phyloP scores from a whole-genome alignment of 2,113 vertebrate species.

The Sander lucioperca region DNA sequence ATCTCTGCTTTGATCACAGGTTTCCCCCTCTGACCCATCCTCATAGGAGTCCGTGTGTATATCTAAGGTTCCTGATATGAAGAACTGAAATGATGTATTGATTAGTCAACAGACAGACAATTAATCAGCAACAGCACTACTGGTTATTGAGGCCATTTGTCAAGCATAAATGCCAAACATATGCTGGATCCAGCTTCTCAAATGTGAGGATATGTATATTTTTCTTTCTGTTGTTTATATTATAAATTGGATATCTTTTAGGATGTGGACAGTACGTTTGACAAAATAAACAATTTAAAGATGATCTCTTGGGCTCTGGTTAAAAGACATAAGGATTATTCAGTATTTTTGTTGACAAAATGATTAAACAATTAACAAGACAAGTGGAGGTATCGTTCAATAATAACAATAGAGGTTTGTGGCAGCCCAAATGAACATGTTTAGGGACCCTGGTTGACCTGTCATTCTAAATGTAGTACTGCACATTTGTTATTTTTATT shows the following conservation, averaged over 20 bases:
- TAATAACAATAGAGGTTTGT: not conserved
- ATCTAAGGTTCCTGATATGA: not conserved
- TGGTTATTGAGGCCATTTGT: not conserved
- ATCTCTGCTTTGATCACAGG: not conserved
- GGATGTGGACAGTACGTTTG: not conserved
- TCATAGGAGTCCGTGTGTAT: not conserved
- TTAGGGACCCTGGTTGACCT: not conserved
- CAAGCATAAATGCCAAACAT: not conserved
- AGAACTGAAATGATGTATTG: not conserved
- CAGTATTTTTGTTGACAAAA: not conserved
- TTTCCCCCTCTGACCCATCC: not conserved
- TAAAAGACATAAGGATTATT: not conserved
- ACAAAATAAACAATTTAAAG: not conserved
- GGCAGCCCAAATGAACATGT: not conserved
- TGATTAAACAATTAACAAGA: not conserved
- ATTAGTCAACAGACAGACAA: not conserved
- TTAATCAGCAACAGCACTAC: not conserved
- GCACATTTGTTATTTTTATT: not conserved
- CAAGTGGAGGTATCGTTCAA: not conserved
- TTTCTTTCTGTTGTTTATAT: not conserved
- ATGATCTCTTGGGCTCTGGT: not conserved
- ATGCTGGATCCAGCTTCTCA: not conserved
- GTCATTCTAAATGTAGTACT: not conserved
- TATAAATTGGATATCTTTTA: not conserved
- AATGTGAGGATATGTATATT: not conserved